A percentile compares a stretch with the other conserved stretches of the same genome.
These are phyloP conservation scores for Cephus rjabovi DNA, from an alignment of 2,888 invertebrate genomes.

Conservation along the genomic window DNA sequence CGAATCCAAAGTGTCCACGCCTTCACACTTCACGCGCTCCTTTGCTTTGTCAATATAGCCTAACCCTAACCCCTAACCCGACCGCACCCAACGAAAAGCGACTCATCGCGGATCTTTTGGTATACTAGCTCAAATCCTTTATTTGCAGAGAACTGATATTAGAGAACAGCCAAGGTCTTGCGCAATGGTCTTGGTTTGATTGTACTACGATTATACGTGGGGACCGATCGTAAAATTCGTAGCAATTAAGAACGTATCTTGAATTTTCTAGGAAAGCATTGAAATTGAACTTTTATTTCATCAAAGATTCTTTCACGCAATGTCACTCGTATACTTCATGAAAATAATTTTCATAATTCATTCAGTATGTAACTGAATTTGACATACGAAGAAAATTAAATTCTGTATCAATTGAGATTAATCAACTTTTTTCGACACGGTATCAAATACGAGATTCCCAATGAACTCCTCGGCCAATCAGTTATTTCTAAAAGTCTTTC, in stretches of 20 bases:
- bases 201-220: not conserved
- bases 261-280: not conserved
- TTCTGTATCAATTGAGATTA: not conserved
- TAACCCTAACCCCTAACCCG: conserved; percentile 10
- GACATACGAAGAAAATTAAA: not conserved
- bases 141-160: not conserved
- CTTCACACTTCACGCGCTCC: conserved; percentile 1
- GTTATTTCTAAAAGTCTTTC: not conserved
- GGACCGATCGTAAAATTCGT: not conserved
- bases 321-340: not conserved
- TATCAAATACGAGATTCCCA: not conserved
- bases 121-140: not conserved
- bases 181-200: not conserved
- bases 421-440: not conserved
- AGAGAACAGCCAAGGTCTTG: not conserved
- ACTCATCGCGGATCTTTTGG: not conserved
- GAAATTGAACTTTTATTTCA: not conserved
- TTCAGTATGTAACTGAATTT: too few relatives aligned
- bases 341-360: not conserved
- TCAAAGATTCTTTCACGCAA: not conserved
- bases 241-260: not conserved
- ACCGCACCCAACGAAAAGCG: conserved; percentile 15
- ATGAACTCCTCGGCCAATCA: not conserved
- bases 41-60: not conserved
- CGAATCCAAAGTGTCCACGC: not conserved